These are phyloP conservation scores for Periparus ater DNA, from an alignment of 2,797 vertebrate genomes.

Conservation along the genomic window DNA sequence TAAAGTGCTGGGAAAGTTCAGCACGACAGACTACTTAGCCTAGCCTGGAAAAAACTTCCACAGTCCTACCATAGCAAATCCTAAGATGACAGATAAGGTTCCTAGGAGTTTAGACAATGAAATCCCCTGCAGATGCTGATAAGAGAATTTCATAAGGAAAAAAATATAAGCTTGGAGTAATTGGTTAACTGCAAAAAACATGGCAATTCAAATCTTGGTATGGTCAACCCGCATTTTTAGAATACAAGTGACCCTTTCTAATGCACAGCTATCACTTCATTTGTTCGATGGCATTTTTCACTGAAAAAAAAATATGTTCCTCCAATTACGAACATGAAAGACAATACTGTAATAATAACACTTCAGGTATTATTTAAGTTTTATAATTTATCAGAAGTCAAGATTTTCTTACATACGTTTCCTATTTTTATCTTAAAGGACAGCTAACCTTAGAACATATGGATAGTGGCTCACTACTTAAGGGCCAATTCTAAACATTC, in stretches of 20 bases:
- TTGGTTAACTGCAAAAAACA: background rate
- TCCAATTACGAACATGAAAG: background rate
- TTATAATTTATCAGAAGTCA: background rate
- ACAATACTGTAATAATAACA: background rate
- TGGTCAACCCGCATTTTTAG: background rate
- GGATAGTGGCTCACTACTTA: background rate
- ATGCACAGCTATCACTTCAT: background rate
- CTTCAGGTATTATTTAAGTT: background rate
- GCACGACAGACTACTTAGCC: background rate
- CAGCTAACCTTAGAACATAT: background rate
- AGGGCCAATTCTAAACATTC: background rate
- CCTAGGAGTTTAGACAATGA: background rate
- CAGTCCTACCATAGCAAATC: background rate
- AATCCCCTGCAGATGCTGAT: background rate
- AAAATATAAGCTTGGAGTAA: background rate
- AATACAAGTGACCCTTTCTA: background rate
- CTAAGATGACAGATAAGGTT: background rate
- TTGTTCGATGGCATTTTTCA: background rate
- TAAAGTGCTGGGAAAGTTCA: background rate
- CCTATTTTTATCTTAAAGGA: background rate
- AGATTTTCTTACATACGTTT: background rate
- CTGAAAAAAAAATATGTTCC: background rate
- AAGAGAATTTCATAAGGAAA: background rate
- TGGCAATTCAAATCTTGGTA: background rate
- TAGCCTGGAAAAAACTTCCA: background rate